Conservation (phyloP, 2,888 invertebrate genomes). For the Amitus sp. region DNA sequence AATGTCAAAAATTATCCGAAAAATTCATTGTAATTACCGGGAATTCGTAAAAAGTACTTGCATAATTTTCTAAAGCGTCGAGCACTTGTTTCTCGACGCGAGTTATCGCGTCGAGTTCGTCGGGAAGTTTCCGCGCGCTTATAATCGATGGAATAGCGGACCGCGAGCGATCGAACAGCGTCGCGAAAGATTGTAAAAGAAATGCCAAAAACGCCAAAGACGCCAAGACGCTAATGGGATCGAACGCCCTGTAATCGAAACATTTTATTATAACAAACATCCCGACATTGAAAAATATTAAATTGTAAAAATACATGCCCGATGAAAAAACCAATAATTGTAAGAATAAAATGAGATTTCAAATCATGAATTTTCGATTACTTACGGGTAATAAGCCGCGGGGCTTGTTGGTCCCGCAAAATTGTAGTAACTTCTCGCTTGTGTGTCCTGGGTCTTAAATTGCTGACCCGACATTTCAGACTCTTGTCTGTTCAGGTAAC, state of each 20-base stretch:
- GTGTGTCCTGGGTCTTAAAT: conserved; percentile 8
- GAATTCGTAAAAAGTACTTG: conserved; percentile 29
- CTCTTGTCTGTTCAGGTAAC: conserved; percentile 36
- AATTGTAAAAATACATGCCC: too few relatives aligned
- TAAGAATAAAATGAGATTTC: too few relatives aligned
- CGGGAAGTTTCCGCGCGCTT: conserved; percentile 44
- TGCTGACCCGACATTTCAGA: conserved; percentile 19
- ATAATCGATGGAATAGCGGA: conserved; percentile 56
- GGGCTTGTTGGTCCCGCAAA: conserved; percentile 44
- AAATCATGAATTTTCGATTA: too few relatives aligned
- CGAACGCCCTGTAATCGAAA: conserved; percentile 54
- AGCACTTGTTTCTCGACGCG: conserved; percentile 49
- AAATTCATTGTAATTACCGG: background rate
- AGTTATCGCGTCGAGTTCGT: conserved; percentile 38
- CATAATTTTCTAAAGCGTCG: conserved; percentile 57
- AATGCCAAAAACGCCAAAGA: conserved; percentile 64
- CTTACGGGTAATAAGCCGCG: conserved; percentile 54
- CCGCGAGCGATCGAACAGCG: conserved; percentile 58
- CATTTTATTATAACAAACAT: conserved; percentile 15
- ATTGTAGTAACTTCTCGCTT: conserved; percentile 52
- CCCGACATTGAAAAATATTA: too few relatives aligned
- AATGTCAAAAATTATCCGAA: conserved; percentile 25
- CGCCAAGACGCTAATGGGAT: conserved; percentile 62
- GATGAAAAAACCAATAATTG: too few relatives aligned
- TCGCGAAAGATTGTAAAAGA: conserved; percentile 61